These are phyloP conservation scores for Apodemia hepburni DNA, from an alignment of 2,888 invertebrate species.

Conservation along the genomic window DNA sequence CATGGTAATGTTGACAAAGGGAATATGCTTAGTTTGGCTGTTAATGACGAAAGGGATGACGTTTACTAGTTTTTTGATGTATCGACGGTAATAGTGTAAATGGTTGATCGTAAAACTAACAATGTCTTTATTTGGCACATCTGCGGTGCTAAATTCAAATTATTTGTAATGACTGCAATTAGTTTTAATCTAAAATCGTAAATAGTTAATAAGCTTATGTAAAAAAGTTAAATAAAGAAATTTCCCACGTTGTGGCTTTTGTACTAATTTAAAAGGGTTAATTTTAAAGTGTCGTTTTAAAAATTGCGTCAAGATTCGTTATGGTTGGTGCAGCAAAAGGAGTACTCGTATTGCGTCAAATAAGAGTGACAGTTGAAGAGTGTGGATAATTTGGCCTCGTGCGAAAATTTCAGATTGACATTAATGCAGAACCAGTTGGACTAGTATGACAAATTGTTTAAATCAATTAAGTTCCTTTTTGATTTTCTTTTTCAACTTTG, in stretches of 20 bases:
- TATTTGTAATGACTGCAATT: constrained; percentile 31
- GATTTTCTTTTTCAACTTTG: background rate
- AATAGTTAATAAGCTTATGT: constrained; percentile 7
- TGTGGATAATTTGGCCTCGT: constrained; percentile 66
- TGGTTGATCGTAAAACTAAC: constrained; percentile 44
- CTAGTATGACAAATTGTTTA: constrained; percentile 41
- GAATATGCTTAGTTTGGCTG: constrained; percentile 38
- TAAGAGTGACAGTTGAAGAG: constrained; percentile 66
- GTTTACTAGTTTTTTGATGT: constrained; percentile 64
- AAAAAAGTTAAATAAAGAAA: constrained; percentile 14
- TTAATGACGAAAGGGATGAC: constrained; percentile 57
- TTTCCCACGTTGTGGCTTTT: constrained; percentile 52
- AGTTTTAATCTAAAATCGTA: constrained; percentile 28
- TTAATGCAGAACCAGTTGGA: constrained; percentile 30
- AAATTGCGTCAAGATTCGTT: constrained; percentile 64
- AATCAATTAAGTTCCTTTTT: constrained; percentile 32
- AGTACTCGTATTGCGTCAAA: constrained; percentile 59
- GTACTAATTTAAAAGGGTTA: constrained; percentile 53
- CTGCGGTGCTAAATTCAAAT: constrained; percentile 51
- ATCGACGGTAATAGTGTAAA: constrained; percentile 62
- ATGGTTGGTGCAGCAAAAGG: constrained; percentile 53
- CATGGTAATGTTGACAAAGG: constrained; percentile 42
- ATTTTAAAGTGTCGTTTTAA: constrained; percentile 64
- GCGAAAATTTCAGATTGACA: constrained; percentile 50
- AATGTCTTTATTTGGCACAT: constrained; percentile 54